Evolutionary conservation across 2,113 vertebrate genomes (phyloP).

Genomic region (Cheilinus undulatus): DNA sequence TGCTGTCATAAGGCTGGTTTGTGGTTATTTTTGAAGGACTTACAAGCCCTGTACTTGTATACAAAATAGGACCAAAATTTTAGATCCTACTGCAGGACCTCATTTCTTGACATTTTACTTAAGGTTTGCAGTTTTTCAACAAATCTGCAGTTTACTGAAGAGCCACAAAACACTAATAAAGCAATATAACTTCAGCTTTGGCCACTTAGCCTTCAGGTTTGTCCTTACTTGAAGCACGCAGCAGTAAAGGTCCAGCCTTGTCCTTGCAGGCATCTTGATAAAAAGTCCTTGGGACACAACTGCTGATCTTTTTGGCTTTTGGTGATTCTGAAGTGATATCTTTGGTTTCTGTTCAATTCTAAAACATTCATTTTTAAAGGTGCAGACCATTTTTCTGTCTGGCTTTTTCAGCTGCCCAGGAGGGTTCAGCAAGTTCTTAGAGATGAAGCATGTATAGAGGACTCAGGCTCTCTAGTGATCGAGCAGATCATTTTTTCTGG

Average conservation of each 20-base stretch:
- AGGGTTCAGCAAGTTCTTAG: background rate
- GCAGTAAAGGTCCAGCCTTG: background rate
- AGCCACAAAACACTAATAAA: background rate
- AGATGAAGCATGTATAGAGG: background rate
- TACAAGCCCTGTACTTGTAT: no score
- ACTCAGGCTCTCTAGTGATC: constrained; percentile 1
- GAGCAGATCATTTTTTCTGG: constrained; percentile 57
- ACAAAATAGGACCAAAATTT: no score
- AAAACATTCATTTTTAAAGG: background rate
- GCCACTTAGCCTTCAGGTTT: background rate
- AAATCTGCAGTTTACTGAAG: background rate
- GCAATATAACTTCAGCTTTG: background rate
- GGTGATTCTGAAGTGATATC: background rate
- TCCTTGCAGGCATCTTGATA: background rate
- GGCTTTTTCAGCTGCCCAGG: background rate
- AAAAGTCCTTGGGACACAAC: background rate
- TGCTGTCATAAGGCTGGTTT: no score
- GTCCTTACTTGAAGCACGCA: constrained; percentile 21
- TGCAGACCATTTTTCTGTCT: background rate
- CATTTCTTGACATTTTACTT: background rate
- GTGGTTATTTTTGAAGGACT: no score
- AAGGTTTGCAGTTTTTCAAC: background rate
- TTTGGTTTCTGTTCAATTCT: background rate
- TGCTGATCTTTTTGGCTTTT: no score
- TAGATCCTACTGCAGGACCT: background rate